Percentiles rank a stretch among this genome's conserved stretches.
Conservation (phyloP, 35 echinoderm and acorn worm species). For the Patiria miniata region DNA sequence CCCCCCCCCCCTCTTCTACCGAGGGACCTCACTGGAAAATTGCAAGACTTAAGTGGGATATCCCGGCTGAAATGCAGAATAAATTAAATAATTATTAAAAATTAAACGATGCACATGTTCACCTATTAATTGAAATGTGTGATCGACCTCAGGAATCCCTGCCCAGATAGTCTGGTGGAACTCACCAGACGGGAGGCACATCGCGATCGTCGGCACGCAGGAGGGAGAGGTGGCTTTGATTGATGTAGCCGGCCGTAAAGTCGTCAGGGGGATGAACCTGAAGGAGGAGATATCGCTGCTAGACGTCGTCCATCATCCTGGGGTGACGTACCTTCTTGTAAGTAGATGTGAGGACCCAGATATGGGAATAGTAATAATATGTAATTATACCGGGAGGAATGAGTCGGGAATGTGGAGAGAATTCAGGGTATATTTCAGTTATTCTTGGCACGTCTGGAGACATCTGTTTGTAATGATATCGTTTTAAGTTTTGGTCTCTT, state of each 20-base stretch:
- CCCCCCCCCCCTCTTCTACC: too few species aligned
- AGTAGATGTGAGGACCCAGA: neutral
- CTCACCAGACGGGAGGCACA: slow-evolving; percentile 23
- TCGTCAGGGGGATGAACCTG: slow-evolving; percentile 28
- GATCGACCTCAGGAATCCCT: slow-evolving; percentile 51
- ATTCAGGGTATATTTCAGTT: too few species aligned
- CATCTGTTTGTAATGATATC: too few species aligned
- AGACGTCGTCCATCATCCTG: slow-evolving; percentile 42
- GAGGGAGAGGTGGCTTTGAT: slow-evolving; percentile 56
- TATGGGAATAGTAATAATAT: too few species aligned
- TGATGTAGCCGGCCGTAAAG: slow-evolving; percentile 39
- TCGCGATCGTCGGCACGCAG: slow-evolving; percentile 50
- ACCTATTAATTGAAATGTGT: too few species aligned
- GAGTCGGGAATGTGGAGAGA: neutral
- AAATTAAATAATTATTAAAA: too few species aligned
- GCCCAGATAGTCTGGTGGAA: slow-evolving; percentile 50
- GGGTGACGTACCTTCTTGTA: slow-evolving; percentile 46
- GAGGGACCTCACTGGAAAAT: too few species aligned
- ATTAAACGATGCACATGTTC: too few species aligned
- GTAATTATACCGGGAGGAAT: neutral
- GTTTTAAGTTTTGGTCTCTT: too few species aligned
- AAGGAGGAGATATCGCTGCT: slow-evolving; percentile 42
- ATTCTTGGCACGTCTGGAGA: too few species aligned
- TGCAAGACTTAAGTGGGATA: too few species aligned
- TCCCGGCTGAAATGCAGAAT: too few species aligned